These are phyloP conservation scores for Cetoscarus ocellatus DNA, from an alignment of 2,797 vertebrate species.

Conservation along the genomic window DNA sequence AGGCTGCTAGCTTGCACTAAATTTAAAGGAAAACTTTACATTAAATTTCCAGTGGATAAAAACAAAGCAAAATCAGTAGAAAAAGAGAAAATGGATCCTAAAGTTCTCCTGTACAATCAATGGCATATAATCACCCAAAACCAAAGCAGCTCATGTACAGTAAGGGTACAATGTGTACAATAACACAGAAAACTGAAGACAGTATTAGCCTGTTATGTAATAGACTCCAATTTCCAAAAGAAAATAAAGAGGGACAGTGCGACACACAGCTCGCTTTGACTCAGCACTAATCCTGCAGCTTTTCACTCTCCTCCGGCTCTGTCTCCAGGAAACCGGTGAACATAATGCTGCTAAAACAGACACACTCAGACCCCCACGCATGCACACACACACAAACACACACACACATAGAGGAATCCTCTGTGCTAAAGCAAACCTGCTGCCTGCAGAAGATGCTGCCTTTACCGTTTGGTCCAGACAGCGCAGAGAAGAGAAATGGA, in stretches of 20 bases:
- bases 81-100: background rate
- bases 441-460: conserved; percentile 48
- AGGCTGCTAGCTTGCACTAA: background rate
- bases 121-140: background rate
- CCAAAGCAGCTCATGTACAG: background rate
- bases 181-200: conserved; percentile 15
- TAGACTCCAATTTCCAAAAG: conserved; percentile 21
- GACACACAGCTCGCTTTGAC: conserved; percentile 69
- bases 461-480: conserved; percentile 91
- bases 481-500: conserved; percentile 81
- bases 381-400: conserved; percentile 36
- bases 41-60: background rate
- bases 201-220: conserved; percentile 30
- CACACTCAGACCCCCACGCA: conserved; percentile 7
- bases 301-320: conserved; percentile 27
- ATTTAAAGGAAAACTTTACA: background rate
- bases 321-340: conserved; percentile 57
- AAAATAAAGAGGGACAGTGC: conserved; percentile 26
- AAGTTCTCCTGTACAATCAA: background rate
- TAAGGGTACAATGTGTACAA: background rate
- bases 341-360: conserved; percentile 26
- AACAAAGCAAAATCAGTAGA: background rate
- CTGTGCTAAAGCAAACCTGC: conserved; percentile 32
- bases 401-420: conserved; percentile 33
- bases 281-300: conserved; percentile 74